Conservation (phyloP, 1,140 invertebrate species). For the Zaprionus lachaisei region DNA sequence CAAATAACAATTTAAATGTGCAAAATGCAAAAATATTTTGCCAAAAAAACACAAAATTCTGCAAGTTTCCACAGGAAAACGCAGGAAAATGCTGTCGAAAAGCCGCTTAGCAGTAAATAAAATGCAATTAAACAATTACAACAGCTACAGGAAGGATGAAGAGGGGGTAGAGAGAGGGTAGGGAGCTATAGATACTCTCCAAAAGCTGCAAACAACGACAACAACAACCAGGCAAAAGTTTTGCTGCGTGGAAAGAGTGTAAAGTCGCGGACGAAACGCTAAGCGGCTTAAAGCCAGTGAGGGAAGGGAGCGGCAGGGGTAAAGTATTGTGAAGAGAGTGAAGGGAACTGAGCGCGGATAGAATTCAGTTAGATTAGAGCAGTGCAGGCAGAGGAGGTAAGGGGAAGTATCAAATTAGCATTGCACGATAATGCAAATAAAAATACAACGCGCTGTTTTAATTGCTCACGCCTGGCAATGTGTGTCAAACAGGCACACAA, state of each 20-base stretch:
- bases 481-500: constrained; percentile 36
- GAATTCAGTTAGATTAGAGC: background rate
- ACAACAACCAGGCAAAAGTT: background rate
- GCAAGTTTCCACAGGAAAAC: background rate
- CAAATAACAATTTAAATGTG: constrained; percentile 28
- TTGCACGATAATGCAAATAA: constrained; percentile 71
- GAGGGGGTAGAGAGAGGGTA: background rate
- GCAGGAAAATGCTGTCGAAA: constrained; percentile 5
- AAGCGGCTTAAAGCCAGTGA: constrained; percentile 14
- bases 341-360: background rate
- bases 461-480: constrained; percentile 60
- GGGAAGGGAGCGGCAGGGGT: background rate
- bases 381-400: background rate
- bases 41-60: constrained; percentile 6
- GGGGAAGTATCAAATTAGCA: constrained; percentile 48
- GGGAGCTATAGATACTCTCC: background rate
- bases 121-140: constrained; percentile 66
- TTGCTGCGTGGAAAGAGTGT: background rate
- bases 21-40: constrained; percentile 18
- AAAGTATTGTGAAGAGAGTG: background rate
- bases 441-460: constrained; percentile 59
- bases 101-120: constrained; percentile 58
- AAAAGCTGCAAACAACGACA: constrained; percentile 23
- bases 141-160: too few species aligned
- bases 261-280: constrained; percentile 10